These are phyloP conservation scores for Alligator mississippiensis DNA, from an alignment of 2,113 vertebrate species.

Conservation along the genomic window DNA sequence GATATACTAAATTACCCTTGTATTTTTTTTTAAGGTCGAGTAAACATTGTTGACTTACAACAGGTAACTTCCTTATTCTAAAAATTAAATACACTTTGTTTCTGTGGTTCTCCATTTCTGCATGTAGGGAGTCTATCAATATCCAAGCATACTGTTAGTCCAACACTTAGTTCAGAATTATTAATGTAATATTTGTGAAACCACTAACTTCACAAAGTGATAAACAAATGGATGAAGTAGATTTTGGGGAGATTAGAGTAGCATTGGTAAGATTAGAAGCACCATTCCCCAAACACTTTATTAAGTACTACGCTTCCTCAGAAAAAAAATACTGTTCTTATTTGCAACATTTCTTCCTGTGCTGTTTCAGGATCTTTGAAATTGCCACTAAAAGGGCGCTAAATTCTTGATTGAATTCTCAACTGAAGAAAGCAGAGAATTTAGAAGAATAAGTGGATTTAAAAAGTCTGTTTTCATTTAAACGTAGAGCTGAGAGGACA, in stretches of 20 bases:
- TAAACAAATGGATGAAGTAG: too few species aligned
- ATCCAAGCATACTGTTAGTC: neutral
- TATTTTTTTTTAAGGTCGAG: conserved; percentile 85
- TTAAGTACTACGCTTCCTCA: neutral
- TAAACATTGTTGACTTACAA: conserved; percentile 96
- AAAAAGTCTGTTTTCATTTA: neutral
- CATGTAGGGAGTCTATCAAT: neutral
- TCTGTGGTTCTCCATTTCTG: neutral
- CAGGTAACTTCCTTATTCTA: conserved; percentile 83
- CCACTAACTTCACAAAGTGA: too few species aligned
- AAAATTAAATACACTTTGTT: neutral
- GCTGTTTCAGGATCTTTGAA: neutral
- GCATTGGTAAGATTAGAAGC: neutral
- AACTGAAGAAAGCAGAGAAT: neutral
- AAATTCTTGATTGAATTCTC: neutral
- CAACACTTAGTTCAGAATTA: neutral
- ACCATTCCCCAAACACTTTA: neutral
- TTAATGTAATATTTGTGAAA: neutral
- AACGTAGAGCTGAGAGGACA: conserved; percentile 12
- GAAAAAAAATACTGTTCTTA: neutral
- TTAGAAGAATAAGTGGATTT: neutral
- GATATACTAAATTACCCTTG: conserved; percentile 21
- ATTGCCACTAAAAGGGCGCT: neutral
- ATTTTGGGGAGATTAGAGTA: neutral
- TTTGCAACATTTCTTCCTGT: neutral